Conservation (phyloP, 2,888 invertebrate species). For the Reticulitermes lucifugus region DNA sequence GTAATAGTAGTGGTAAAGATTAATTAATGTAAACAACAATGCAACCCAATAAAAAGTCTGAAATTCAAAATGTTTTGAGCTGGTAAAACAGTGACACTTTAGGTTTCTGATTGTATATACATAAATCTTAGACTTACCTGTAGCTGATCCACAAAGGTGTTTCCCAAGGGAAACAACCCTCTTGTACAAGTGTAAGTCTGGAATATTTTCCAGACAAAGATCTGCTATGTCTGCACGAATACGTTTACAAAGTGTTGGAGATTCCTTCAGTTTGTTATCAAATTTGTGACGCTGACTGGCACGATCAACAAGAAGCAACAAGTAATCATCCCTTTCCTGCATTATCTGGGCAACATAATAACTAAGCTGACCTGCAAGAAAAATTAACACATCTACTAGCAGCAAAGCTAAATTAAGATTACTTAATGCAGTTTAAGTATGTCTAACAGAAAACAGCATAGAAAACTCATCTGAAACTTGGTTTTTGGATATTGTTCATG, state of each 20-base stretch:
- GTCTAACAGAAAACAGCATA: background rate
- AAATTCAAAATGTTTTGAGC: no score
- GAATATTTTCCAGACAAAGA: slow-evolving; percentile 72
- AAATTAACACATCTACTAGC: background rate
- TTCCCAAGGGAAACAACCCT: slow-evolving; percentile 80
- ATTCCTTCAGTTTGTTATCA: slow-evolving; percentile 71
- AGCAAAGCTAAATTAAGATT: slow-evolving; percentile 17
- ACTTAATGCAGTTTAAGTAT: background rate
- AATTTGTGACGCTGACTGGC: slow-evolving; percentile 86
- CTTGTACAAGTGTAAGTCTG: slow-evolving; percentile 63
- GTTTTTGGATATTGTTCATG: no score
- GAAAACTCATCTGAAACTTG: no score
- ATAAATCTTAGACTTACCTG: slow-evolving; percentile 67
- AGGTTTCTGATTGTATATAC: no score
- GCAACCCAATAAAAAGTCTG: no score
- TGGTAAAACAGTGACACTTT: no score
- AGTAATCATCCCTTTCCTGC: slow-evolving; percentile 64
- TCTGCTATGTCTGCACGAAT: slow-evolving; percentile 87
- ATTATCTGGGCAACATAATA: slow-evolving; percentile 79
- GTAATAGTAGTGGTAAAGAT: no score
- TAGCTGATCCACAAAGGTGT: slow-evolving; percentile 91
- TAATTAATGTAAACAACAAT: no score
- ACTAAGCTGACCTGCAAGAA: slow-evolving; percentile 75
- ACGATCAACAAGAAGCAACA: slow-evolving; percentile 81
- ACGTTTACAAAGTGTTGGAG: slow-evolving; percentile 67